Evolutionary conservation across 2,113 vertebrate species (phyloP).

Genomic region (Turdus rufiventris): DNA sequence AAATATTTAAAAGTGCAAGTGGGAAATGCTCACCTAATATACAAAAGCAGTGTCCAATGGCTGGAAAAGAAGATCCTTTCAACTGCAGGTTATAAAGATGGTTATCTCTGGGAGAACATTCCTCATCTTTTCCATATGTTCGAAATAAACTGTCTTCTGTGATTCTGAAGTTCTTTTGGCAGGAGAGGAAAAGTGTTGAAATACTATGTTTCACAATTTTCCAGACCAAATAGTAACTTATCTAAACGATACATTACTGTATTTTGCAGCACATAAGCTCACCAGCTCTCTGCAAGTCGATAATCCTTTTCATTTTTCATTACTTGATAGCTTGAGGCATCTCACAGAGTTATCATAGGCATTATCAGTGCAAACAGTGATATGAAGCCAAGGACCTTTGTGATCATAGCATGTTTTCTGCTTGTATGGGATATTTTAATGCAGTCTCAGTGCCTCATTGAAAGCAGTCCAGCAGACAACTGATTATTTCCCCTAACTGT

Average conservation of each 20-base stretch:
- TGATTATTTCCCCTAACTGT: neutral
- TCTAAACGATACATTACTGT: neutral
- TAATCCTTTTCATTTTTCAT: slow-evolving; percentile 4
- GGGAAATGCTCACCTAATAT: slow-evolving; percentile 2
- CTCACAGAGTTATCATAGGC: neutral
- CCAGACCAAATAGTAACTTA: slow-evolving; percentile 37
- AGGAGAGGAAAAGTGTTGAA: slow-evolving; percentile 45
- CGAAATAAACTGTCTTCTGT: slow-evolving; percentile 8
- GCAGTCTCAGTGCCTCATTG: neutral
- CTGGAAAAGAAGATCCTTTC: slow-evolving; percentile 30
- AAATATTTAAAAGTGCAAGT: neutral
- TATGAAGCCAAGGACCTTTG: neutral
- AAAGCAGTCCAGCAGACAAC: neutral
- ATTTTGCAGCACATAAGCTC: neutral
- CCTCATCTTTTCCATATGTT: slow-evolving; percentile 44
- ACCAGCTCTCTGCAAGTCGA: neutral
- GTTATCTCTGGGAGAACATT: slow-evolving; percentile 20
- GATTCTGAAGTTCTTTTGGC: slow-evolving; percentile 36
- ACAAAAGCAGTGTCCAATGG: neutral
- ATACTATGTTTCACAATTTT: slow-evolving; percentile 54
- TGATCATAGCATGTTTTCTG: neutral
- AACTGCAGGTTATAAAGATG: slow-evolving; percentile 8
- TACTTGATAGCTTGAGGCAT: neutral
- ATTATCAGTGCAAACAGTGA: slow-evolving; percentile 12
- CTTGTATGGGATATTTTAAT: neutral